These are phyloP conservation scores for Drosophila malerkotliana DNA, from an alignment of 1,140 invertebrate species.

Conservation along the genomic window DNA sequence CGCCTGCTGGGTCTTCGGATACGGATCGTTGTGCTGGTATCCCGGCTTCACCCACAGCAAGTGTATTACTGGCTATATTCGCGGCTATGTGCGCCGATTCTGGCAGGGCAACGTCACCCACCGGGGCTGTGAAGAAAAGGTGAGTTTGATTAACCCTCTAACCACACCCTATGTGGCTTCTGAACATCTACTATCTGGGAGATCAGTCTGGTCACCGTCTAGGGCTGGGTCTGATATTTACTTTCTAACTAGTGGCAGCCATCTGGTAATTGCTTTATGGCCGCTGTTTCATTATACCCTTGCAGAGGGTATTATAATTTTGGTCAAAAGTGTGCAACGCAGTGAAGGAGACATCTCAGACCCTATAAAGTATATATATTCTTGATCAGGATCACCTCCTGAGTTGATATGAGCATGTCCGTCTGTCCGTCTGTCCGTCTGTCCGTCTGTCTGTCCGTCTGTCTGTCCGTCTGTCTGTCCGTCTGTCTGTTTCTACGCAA, in stretches of 20 bases:
- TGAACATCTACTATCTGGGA: slow-evolving; percentile 3
- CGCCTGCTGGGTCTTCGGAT: slow-evolving; percentile 92
- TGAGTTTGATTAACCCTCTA: slow-evolving; percentile 82
- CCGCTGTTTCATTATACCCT: slow-evolving; percentile 15
- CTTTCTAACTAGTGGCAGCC: slow-evolving; percentile 8
- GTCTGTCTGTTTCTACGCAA: too few relatives aligned
- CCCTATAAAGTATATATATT: too few relatives aligned
- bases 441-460: too few relatives aligned
- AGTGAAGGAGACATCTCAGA: too few relatives aligned
- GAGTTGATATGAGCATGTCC: too few relatives aligned
- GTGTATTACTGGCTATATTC: slow-evolving; percentile 88
- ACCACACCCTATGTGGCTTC: not conserved
- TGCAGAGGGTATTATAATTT: too few relatives aligned
- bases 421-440: too few relatives aligned
- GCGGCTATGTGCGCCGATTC: slow-evolving; percentile 91
- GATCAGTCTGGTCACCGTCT: slow-evolving; percentile 18
- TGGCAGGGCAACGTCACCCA: slow-evolving; percentile 95
- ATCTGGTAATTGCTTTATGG: slow-evolving; percentile 38
- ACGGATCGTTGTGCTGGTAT: slow-evolving; percentile 94
- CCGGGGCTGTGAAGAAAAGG: slow-evolving; percentile 91
- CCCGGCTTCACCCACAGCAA: slow-evolving; percentile 92
- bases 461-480: too few relatives aligned
- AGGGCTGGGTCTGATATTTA: slow-evolving; percentile 15
- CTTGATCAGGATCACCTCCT: too few relatives aligned
- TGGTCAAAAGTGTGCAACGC: too few relatives aligned